A percentile compares a stretch with the other conserved stretches of the same genome.
phyloP scores from a whole-genome alignment of 2,113 vertebrate genomes.

The Anhinga anhinga region DNA sequence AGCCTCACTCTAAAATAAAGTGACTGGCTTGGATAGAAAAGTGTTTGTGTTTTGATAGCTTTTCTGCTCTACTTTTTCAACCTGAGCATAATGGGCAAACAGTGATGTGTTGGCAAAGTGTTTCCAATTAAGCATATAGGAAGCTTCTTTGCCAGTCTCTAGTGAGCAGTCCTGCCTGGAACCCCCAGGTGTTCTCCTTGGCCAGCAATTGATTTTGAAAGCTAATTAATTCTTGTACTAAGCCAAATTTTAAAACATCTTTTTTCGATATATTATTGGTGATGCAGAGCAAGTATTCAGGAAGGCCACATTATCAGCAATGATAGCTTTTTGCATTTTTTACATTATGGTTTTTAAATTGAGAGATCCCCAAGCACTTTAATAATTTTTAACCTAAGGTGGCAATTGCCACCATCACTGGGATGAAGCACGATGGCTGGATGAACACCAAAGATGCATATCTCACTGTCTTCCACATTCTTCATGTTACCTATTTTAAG shows the following conservation, averaged over 20 bases:
- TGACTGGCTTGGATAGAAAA: slow-evolving; percentile 4
- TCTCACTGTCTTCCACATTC: background rate
- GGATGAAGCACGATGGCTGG: background rate
- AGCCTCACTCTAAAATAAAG: slow-evolving; percentile 16
- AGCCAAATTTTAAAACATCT: background rate
- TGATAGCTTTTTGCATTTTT: background rate
- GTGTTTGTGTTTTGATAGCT: slow-evolving; percentile 47
- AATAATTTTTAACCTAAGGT: background rate
- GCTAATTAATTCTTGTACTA: slow-evolving; percentile 29
- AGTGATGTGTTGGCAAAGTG: background rate
- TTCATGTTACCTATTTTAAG: background rate
- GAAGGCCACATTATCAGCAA: background rate
- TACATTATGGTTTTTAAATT: background rate
- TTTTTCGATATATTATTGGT: background rate
- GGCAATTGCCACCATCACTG: background rate
- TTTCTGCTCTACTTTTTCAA: slow-evolving; percentile 15
- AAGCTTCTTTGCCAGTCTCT: background rate
- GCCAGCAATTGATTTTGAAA: slow-evolving; percentile 31
- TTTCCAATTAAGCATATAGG: slow-evolving; percentile 41
- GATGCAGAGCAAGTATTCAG: background rate
- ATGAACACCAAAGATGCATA: background rate
- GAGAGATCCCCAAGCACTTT: background rate
- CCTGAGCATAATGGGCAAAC: background rate
- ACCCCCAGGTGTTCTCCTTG: background rate
- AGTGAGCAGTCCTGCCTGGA: background rate